A percentile compares a stretch with the other conserved stretches of the same genome.
phyloP scores from a whole-genome alignment of 2,888 invertebrate genomes.

The Lepidocyrtoides sp. region DNA sequence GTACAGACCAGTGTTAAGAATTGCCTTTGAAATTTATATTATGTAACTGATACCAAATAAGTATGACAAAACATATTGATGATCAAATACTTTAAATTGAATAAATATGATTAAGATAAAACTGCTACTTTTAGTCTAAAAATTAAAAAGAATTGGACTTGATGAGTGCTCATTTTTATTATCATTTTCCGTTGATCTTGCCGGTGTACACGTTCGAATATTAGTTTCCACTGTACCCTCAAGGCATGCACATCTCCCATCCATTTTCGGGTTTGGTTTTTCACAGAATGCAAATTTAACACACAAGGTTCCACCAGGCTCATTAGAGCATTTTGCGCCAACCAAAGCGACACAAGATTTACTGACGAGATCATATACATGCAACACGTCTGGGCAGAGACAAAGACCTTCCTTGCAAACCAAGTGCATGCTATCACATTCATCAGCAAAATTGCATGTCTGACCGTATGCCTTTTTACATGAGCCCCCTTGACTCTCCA shows the following conservation, averaged over 20 bases:
- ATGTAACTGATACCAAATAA: neutral
- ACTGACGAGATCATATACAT: slow-evolving; percentile 59
- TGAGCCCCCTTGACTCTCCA: slow-evolving; percentile 47
- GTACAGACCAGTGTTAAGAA: no score
- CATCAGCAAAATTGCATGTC: slow-evolving; percentile 40
- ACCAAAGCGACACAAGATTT: slow-evolving; percentile 72
- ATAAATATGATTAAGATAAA: neutral
- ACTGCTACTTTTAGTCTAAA: neutral
- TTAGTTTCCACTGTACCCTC: slow-evolving; percentile 39
- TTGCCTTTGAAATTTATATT: no score
- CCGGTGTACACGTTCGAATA: slow-evolving; percentile 40
- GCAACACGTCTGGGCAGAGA: slow-evolving; percentile 44
- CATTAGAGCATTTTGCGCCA: slow-evolving; percentile 62
- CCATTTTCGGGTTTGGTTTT: slow-evolving; percentile 43
- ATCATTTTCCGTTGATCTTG: neutral
- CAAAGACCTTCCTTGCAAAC: slow-evolving; percentile 73
- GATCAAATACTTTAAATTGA: neutral
- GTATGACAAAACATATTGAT: neutral
- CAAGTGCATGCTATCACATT: slow-evolving; percentile 63
- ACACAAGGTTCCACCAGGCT: slow-evolving; percentile 42
- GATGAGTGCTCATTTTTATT: neutral
- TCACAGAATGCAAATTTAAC: slow-evolving; percentile 61
- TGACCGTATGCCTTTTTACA: slow-evolving; percentile 60
- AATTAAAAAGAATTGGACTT: neutral
- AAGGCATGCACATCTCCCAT: slow-evolving; percentile 59